Conservation (phyloP, 2,888 invertebrate species). For the Drosophila siamana region DNA sequence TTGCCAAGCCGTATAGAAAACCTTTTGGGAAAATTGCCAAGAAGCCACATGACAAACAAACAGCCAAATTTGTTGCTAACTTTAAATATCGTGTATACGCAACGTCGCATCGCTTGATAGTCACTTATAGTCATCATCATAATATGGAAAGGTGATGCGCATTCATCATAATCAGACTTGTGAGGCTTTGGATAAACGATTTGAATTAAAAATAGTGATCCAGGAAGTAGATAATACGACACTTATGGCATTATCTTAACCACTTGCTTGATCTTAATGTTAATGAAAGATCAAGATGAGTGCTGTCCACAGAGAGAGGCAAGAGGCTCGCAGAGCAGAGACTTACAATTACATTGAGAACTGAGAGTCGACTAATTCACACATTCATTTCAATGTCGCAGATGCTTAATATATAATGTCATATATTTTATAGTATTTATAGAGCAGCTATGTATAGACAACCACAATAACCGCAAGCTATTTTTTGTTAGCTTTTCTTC, state of each 20-base stretch:
- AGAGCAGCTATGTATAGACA: constrained; percentile 42
- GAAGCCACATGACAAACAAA: neutral
- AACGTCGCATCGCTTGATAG: neutral
- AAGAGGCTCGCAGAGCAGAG: too few species aligned
- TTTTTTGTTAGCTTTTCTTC: constrained; percentile 1
- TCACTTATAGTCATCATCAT: neutral
- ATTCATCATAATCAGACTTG: constrained; percentile 3
- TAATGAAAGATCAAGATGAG: constrained; percentile 62
- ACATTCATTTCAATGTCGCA: constrained; percentile 41
- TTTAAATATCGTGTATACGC: constrained; percentile 27
- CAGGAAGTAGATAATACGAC: constrained; percentile 40
- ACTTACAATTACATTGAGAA: constrained; percentile 23
- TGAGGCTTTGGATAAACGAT: constrained; percentile 11
- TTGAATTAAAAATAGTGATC: constrained; percentile 35
- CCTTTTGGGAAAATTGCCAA: constrained; percentile 29
- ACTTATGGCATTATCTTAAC: constrained; percentile 13
- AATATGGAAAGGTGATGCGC: neutral
- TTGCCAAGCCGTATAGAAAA: constrained; percentile 25
- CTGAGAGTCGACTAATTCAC: constrained; percentile 43
- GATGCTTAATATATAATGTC: constrained; percentile 20
- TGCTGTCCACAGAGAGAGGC: constrained; percentile 19
- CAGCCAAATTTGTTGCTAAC: constrained; percentile 29
- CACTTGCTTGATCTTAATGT: constrained; percentile 39
- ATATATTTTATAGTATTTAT: constrained; percentile 39
- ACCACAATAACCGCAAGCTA: constrained; percentile 37